phyloP scores from a whole-genome alignment of 2,113 vertebrate species.

The Oxygymnocypris stewartii region DNA sequence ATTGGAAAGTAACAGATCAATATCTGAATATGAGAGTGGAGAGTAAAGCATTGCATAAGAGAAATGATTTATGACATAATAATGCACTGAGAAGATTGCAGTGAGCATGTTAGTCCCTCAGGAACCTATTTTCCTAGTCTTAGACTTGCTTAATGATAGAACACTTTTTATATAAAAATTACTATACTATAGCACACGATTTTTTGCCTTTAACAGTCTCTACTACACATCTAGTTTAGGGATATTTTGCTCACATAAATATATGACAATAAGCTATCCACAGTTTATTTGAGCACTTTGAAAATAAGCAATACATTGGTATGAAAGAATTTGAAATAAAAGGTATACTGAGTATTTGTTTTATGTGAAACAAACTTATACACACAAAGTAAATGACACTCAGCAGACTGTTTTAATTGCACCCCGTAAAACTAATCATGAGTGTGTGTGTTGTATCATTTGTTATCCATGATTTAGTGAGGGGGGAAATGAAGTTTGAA shows the following conservation, averaged over 20 bases:
- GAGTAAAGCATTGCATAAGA: conserved; percentile 2
- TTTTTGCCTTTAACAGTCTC: not conserved
- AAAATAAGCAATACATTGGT: not conserved
- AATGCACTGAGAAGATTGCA: not conserved
- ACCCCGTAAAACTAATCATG: not conserved
- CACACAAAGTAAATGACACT: not conserved
- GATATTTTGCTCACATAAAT: not conserved
- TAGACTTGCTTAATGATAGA: not conserved
- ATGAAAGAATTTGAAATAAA: not conserved
- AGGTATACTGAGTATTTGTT: not conserved
- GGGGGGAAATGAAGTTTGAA: not conserved
- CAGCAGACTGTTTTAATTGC: not conserved
- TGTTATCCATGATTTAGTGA: conserved; percentile 11
- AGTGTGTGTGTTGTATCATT: conserved; percentile 1
- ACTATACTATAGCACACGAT: not conserved
- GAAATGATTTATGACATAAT: not conserved
- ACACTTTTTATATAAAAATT: not conserved
- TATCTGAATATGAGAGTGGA: not conserved
- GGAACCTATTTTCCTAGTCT: not conserved
- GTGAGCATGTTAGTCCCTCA: not conserved
- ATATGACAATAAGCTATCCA: not conserved
- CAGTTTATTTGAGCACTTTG: not conserved
- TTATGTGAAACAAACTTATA: not conserved
- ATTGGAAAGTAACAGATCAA: not conserved
- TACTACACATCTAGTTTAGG: not conserved